phyloP scores from a whole-genome alignment of 2,797 vertebrate species.

The Antrozous pallidus region DNA sequence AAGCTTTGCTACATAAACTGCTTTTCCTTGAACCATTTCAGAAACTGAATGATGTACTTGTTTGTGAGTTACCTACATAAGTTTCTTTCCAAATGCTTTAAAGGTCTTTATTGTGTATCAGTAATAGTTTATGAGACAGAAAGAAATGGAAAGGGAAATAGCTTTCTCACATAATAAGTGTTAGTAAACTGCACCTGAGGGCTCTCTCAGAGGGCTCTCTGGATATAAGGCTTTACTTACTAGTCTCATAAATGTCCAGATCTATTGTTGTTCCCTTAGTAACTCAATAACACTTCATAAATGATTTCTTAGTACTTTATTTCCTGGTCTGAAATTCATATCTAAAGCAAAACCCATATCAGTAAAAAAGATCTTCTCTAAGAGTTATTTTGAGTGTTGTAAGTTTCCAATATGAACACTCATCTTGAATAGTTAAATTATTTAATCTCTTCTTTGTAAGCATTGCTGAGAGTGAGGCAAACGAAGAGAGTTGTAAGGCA shows the following conservation, averaged over 20 bases:
- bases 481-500: conserved; percentile 39
- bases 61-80: background rate
- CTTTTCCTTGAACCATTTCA: background rate
- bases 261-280: background rate
- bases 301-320: conserved; percentile 23
- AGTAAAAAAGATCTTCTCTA: background rate
- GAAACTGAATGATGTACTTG: background rate
- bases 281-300: conserved; percentile 21
- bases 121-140: background rate
- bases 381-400: background rate
- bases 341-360: background rate
- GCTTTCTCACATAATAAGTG: background rate
- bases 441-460: conserved; percentile 54
- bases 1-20: background rate
- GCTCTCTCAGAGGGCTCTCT: background rate
- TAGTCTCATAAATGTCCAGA: background rate
- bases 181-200: background rate
- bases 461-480: background rate
- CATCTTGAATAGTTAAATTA: conserved; percentile 22
- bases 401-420: background rate
- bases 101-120: background rate
- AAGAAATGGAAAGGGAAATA: background rate
- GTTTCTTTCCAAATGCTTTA: background rate
- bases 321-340: background rate
- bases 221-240: background rate